Base-by-base conservation (phyloP, 2,888 invertebrate species). In the Drosophila diplacantha region DNA sequence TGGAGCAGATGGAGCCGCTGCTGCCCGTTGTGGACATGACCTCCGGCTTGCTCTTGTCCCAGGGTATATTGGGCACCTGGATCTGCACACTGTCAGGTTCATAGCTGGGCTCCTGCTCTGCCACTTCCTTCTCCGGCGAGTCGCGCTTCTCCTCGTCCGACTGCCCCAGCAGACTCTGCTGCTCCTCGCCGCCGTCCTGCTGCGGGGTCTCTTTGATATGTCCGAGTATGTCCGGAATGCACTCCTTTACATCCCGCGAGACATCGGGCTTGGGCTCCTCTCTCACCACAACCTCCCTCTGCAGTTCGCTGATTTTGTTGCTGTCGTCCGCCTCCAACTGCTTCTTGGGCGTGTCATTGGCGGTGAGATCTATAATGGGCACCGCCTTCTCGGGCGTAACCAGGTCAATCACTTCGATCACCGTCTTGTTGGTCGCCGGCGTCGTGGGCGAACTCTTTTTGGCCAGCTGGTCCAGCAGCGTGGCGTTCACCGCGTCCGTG, bases 21-120 rank as follows among this genome's bases (percentile, higher is more conserved):
- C 78, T 82, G 14, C 73, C 78, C 0, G 85, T 82, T 1, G 83
- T 81, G 8, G 84, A 80, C 56, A 87, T 73, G 35, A 81, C 85
- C 77, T 93, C 93, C 1, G 91, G 91, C 39, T 92, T 89, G 20
- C 88, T 87, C 85, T 85, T 90, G 75, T 67, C 89, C 88, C 88
- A 88, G 0, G 86, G 85, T 64, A 88, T 88, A 49, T 86, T 84
- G 0, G 93, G 93, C 9, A 93, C 93, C 62, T 92, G 89, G 44
- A 93, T 92, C 76, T 90, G 93, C 8, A 86, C 59, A 12, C 85
- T 83, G 32, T 86, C 85, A 35, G 74, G 81, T 14, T 85, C 84
- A 5, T 54, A 54, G 11, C 16, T 16, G 1, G 49, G 51, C 18
- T 75, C 75, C 18, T 84, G 85, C 8, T 75, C 75, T 20, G 55